Evolutionary conservation across 1,140 invertebrate species (phyloP), one percentile per base, ranked within the genome.

Genomic region (Heliconius congener): DNA sequence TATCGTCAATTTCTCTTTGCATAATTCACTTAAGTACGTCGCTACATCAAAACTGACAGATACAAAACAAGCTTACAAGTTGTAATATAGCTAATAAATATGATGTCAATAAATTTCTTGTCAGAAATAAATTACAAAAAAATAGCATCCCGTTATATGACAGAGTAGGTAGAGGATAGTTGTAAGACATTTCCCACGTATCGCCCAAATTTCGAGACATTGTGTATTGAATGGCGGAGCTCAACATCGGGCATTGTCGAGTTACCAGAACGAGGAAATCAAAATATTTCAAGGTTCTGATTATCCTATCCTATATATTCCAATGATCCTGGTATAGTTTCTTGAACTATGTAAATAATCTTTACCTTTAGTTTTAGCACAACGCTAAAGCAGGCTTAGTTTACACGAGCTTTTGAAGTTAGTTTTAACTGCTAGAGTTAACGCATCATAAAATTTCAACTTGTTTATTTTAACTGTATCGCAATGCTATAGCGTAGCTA

Each of bases 361-460:
- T 27, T 77, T 34, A 77, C 50, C 70, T 66, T 60, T 57, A 30
- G 60, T 27, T 30, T 66, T 66, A 66, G 60, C 23, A 13, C 60
- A 2, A 30, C 27, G 60, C 60, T 30, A 55, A n/a, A 18, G 16
- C 30, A 8, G 70, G 74, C 55, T 60, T 52, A 55, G 34, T 39
- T 71, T 75, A 78, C 57, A 77, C 77, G n/a, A 72, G 76, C 76
- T 50, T 81, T 78, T 78, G 80, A 81, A 81, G 76, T 77, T 71
- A 76, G 66, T 46, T 81, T 81, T 78, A 81, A 81, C 80, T 81
- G 76, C 73, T 71, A 23, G 50, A 81, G 80, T 81, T 78, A 81
- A 78, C 73, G 76, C 80, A 50, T 74, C 66, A 77, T 81, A 81
- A 81, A 81, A 42, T 46, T 46, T 74, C 55, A 70, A 71, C n/a